Conservation (phyloP, 2,113 vertebrate species). For the Thamnophis sirtalis region DNA sequence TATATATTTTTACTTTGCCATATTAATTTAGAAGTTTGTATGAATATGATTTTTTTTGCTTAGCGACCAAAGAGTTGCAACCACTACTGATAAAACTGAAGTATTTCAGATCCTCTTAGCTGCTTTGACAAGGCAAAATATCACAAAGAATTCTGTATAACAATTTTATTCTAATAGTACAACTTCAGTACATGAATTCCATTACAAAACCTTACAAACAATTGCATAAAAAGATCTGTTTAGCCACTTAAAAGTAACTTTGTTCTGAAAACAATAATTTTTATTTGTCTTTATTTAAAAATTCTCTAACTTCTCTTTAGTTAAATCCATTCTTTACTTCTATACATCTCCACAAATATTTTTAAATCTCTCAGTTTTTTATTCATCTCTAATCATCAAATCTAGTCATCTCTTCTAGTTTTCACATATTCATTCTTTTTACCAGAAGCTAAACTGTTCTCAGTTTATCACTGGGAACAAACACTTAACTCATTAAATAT, state of each 20-base stretch:
- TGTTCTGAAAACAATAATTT: neutral
- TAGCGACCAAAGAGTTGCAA: constrained; percentile 17
- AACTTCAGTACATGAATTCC: neutral
- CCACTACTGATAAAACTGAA: constrained; percentile 3
- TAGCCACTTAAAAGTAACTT: neutral
- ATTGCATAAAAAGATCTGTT: neutral
- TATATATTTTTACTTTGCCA: constrained; percentile 45
- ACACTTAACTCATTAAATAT: neutral
- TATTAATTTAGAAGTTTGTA: constrained; percentile 48
- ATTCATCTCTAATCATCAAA: neutral
- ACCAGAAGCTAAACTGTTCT: neutral
- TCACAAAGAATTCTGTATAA: constrained; percentile 1
- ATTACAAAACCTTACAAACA: neutral
- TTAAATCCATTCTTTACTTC: neutral
- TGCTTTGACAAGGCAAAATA: neutral
- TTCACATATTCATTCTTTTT: neutral
- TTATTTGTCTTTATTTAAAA: neutral
- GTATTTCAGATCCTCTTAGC: neutral
- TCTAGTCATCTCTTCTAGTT: neutral
- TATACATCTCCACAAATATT: neutral
- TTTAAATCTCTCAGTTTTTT: neutral
- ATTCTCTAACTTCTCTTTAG: neutral
- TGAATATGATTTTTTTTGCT: constrained; percentile 18
- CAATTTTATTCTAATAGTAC: constrained; percentile 1
- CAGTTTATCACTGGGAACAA: neutral